Percentiles rank a stretch among this genome's conserved stretches.
Conservation (phyloP, 2,797 vertebrate species). For the Acrossocheilus wenchowensis region DNA sequence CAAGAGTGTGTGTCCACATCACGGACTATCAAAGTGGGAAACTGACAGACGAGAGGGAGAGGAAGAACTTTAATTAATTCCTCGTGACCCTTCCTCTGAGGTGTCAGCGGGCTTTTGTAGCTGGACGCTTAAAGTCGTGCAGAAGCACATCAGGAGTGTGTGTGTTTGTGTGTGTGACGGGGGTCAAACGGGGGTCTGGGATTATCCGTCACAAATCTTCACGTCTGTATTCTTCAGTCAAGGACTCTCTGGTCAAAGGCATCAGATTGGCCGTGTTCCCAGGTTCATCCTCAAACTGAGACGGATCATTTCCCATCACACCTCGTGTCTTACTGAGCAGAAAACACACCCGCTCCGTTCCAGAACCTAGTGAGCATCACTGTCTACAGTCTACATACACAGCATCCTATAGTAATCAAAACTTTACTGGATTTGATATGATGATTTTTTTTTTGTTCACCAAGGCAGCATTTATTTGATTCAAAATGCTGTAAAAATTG, state of each 20-base stretch:
- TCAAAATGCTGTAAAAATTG: not conserved
- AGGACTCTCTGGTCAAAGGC: constrained; percentile 82
- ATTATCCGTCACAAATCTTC: constrained; percentile 82
- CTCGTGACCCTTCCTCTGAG: constrained; percentile 71
- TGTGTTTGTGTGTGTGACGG: constrained; percentile 63
- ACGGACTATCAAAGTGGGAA: constrained; percentile 81
- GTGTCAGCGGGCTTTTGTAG: constrained; percentile 77
- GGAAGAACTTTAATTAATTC: constrained; percentile 75
- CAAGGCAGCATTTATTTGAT: not conserved
- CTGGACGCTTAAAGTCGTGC: constrained; percentile 75
- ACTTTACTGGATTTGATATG: not conserved
- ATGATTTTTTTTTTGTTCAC: not conserved
- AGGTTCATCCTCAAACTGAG: constrained; percentile 60
- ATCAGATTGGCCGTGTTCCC: constrained; percentile 77
- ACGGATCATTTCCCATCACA: constrained; percentile 49
- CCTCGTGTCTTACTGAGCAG: not conserved
- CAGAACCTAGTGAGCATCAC: not conserved
- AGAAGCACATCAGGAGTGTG: constrained; percentile 71
- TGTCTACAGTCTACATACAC: not conserved
- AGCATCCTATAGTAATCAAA: not conserved
- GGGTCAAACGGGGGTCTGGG: constrained; percentile 75
- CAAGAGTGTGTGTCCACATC: constrained; percentile 76
- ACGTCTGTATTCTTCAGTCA: constrained; percentile 78
- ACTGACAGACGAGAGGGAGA: constrained; percentile 44
- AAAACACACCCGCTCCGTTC: constrained; percentile 16